Percentiles rank a stretch among this genome's conserved stretches.
These are phyloP conservation scores for Panagrolaimus sp. DNA, from an alignment of 1,140 invertebrate genomes.

Conservation along the genomic window DNA sequence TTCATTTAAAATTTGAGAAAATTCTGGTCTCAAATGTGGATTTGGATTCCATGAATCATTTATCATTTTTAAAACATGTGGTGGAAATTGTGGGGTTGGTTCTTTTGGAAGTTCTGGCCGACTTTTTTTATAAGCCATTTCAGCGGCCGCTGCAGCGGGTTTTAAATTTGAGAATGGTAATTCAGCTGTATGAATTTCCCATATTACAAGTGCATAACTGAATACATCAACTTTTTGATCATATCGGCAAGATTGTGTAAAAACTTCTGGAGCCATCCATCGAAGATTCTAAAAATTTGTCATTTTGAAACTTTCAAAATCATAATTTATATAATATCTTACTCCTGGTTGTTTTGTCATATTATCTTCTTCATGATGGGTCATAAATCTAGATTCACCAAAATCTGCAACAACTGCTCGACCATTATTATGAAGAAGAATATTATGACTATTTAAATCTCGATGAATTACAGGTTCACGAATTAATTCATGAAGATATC, in stretches of 20 bases:
- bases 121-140: constrained; percentile 63
- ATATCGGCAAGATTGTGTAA: constrained; percentile 64
- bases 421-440: constrained; percentile 62
- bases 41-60: constrained; percentile 61
- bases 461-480: constrained; percentile 63
- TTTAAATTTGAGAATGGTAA: constrained; percentile 64
- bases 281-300: constrained; percentile 61
- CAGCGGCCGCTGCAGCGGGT: constrained; percentile 64
- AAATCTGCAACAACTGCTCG: constrained; percentile 60
- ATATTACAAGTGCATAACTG: constrained; percentile 63
- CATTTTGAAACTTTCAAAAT: too few relatives aligned
- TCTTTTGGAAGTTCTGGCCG: constrained; percentile 50
- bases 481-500: constrained; percentile 63
- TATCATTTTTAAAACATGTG: constrained; percentile 60
- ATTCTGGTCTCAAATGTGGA: constrained; percentile 60
- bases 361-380: constrained; percentile 62
- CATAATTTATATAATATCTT: background rate
- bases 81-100: constrained; percentile 60
- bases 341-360: constrained; percentile 65
- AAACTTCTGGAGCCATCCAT: constrained; percentile 65
- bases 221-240: constrained; percentile 64
- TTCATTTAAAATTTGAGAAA: constrained; percentile 60
- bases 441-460: constrained; percentile 64
- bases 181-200: constrained; percentile 63
- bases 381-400: constrained; percentile 62